These are phyloP conservation scores for Sapayoa aenigma DNA, from an alignment of 2,113 vertebrate genomes.

Conservation along the genomic window DNA sequence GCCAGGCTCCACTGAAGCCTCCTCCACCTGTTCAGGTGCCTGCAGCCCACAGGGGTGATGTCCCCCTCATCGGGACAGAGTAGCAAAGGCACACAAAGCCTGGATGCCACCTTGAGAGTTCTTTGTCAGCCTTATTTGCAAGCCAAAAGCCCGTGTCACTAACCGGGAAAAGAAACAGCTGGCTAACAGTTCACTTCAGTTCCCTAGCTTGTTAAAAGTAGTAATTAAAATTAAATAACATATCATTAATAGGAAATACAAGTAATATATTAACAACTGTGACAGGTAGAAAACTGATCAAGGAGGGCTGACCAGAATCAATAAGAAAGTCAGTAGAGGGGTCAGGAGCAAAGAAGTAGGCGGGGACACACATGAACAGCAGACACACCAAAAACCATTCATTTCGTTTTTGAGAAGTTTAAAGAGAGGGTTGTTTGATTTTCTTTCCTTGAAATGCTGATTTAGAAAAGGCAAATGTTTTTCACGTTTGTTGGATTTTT, in stretches of 20 bases:
- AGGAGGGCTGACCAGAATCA: not conserved
- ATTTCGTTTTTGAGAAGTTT: not conserved
- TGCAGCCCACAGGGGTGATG: rapidly evolving
- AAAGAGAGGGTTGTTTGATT: not conserved
- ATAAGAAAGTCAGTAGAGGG: not conserved
- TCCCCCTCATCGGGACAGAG: not conserved
- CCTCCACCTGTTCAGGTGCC: not conserved
- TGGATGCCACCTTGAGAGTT: not conserved
- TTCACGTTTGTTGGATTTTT: no score
- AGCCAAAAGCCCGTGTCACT: not conserved
- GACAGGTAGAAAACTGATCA: not conserved
- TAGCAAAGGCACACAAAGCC: not conserved
- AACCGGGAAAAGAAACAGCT: not conserved
- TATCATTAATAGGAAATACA: not conserved
- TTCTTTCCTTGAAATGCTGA: not conserved
- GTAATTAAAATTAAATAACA: not conserved
- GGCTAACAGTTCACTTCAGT: not conserved
- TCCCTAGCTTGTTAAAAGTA: not conserved
- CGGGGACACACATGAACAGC: not conserved
- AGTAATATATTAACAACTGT: not conserved
- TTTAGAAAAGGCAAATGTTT: not conserved
- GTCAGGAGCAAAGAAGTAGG: not conserved
- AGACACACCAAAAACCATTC: not conserved
- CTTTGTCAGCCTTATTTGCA: not conserved
- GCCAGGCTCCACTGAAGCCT: not conserved